Conservation (phyloP, 2,888 invertebrate genomes). For the Yponomeuta sedellus region DNA sequence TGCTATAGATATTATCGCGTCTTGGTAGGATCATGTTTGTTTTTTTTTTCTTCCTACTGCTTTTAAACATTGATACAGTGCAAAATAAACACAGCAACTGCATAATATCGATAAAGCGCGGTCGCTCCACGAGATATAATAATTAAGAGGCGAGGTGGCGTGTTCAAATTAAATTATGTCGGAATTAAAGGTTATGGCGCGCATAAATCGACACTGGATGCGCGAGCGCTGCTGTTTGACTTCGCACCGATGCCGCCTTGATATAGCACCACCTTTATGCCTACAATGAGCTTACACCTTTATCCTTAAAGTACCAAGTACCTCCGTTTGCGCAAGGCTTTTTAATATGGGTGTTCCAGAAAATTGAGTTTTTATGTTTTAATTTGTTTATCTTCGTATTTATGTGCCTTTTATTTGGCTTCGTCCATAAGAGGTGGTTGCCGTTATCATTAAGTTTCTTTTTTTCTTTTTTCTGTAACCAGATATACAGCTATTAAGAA, state of each 20-base stretch:
- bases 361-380: not conserved
- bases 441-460: not conserved
- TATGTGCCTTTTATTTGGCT: not conserved
- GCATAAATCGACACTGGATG: conserved; percentile 45
- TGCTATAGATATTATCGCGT: not conserved
- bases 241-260: conserved; percentile 41
- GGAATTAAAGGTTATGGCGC: conserved; percentile 59
- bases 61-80: not conserved
- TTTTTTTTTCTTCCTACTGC: not conserved
- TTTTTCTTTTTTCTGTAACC: not conserved
- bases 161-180: conserved; percentile 69
- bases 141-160: conserved; percentile 56
- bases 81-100: not conserved
- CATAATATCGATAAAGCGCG: conserved; percentile 1
- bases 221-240: conserved; percentile 48
- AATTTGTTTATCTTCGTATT: not conserved
- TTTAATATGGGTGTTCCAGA: not conserved
- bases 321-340: not conserved
- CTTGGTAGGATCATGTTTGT: conserved; percentile 10
- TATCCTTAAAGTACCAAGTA: not conserved
- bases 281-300: not conserved
- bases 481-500: too few relatives aligned
- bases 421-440: not conserved
- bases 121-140: conserved; percentile 46
- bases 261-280: conserved; percentile 6